These are phyloP conservation scores for Nomada hirtipes DNA, from an alignment of 2,888 invertebrate genomes.

Conservation along the genomic window DNA sequence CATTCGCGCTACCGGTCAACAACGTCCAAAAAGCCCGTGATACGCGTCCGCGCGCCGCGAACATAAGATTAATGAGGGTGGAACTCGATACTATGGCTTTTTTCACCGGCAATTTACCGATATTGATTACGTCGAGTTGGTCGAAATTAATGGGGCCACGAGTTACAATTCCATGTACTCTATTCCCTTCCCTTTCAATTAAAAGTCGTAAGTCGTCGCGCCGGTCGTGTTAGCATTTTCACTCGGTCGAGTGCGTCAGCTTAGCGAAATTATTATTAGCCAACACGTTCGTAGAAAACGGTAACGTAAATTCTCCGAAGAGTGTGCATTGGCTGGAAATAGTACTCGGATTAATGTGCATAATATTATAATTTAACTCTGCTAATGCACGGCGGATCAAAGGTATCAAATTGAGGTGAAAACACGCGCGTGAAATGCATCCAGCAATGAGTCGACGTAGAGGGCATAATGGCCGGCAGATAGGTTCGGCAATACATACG, in stretches of 20 bases:
- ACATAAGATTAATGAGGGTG: slow-evolving; percentile 56
- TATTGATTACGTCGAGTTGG: slow-evolving; percentile 40
- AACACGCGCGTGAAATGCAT: background rate
- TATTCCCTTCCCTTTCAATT: no score
- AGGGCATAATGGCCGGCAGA: background rate
- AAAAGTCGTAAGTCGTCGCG: background rate
- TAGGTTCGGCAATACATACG: background rate
- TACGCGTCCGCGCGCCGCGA: slow-evolving; percentile 29
- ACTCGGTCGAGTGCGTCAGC: background rate
- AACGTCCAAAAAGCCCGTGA: slow-evolving; percentile 45
- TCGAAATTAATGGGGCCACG: slow-evolving; percentile 44
- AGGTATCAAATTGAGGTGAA: background rate
- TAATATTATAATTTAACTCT: slow-evolving; percentile 8
- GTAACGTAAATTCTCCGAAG: no score
- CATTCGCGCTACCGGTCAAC: slow-evolving; percentile 42
- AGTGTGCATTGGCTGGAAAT: no score
- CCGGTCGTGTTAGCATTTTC: background rate
- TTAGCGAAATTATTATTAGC: no score
- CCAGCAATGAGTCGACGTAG: background rate
- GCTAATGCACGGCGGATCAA: background rate
- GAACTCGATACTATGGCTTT: slow-evolving; percentile 22
- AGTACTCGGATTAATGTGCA: background rate
- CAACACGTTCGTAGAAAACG: no score
- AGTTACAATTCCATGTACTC: background rate
- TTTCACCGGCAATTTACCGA: slow-evolving; percentile 41